These are phyloP conservation scores for Punctoribates punctum DNA, from an alignment of 2,888 invertebrate genomes.

Conservation along the genomic window DNA sequence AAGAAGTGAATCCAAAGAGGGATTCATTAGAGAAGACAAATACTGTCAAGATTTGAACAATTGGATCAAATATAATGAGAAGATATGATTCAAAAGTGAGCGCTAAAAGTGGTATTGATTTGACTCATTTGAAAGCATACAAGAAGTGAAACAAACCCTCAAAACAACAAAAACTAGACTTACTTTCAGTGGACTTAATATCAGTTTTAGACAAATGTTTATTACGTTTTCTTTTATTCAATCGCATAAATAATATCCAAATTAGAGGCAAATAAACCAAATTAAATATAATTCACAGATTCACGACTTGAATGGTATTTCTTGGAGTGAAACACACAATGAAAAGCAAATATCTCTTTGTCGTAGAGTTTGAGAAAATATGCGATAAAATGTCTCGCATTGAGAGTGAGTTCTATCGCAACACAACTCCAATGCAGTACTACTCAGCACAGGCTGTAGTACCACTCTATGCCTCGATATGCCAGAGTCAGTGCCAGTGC, in stretches of 20 bases:
- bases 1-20: neutral
- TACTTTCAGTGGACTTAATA: slow-evolving; percentile 23
- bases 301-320: neutral
- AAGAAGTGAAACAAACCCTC: neutral
- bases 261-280: neutral
- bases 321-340: neutral
- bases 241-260: neutral
- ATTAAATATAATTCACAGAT: neutral
- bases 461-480: neutral
- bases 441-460: neutral
- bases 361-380: slow-evolving; percentile 11
- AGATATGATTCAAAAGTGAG: slow-evolving; percentile 17
- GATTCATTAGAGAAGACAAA: neutral
- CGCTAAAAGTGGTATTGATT: slow-evolving; percentile 20
- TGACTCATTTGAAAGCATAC: neutral
- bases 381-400: slow-evolving; percentile 37
- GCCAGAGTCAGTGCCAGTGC: neutral
- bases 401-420: slow-evolving; percentile 5
- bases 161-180: slow-evolving; percentile 26
- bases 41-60: neutral
- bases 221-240: slow-evolving; percentile 6
- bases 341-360: slow-evolving; percentile 29
- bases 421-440: neutral
- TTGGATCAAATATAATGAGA: neutral
- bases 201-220: slow-evolving; percentile 3